These are phyloP conservation scores for Dunckerocampus dactyliophorus DNA, from an alignment of 2,113 vertebrate species.

Conservation along the genomic window DNA sequence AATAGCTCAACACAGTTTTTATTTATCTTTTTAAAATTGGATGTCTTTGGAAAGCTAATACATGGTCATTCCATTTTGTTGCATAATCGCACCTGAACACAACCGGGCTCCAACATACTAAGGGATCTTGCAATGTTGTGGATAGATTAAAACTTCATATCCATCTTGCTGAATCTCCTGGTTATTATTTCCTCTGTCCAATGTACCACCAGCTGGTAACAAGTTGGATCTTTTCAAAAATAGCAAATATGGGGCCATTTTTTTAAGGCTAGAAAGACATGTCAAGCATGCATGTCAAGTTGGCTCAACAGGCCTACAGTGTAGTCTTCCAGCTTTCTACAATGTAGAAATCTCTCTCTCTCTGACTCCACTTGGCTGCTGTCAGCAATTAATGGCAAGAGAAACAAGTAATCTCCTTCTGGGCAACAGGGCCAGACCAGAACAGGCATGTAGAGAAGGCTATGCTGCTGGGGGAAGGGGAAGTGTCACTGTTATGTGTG, in stretches of 20 bases:
- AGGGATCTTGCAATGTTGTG: background rate
- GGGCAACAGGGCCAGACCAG: conserved; percentile 66
- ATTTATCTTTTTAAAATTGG: no score
- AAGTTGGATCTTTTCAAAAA: conserved; percentile 50
- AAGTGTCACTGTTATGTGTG: background rate
- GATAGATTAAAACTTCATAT: conserved; percentile 12
- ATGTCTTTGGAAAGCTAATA: no score
- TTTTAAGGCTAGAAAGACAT: conserved; percentile 60
- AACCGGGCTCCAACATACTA: background rate
- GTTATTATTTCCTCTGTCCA: conserved; percentile 9
- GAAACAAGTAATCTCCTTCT: conserved; percentile 79
- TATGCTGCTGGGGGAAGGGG: conserved; percentile 27
- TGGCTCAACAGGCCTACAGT: conserved; percentile 60
- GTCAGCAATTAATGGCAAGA: conserved; percentile 74
- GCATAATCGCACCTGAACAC: no score
- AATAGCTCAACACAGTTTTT: no score
- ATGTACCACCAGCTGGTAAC: conserved; percentile 30
- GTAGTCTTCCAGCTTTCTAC: conserved; percentile 50
- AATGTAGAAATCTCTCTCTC: conserved; percentile 46
- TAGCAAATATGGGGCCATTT: conserved; percentile 31
- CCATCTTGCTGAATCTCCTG: conserved; percentile 3
- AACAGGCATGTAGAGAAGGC: conserved; percentile 66
- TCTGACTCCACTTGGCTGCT: conserved; percentile 70
- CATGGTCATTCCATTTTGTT: no score
- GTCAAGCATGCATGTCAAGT: conserved; percentile 58